Evolutionary conservation across 2,113 vertebrate genomes (phyloP).

Genomic region (Thunnus maccoyii): DNA sequence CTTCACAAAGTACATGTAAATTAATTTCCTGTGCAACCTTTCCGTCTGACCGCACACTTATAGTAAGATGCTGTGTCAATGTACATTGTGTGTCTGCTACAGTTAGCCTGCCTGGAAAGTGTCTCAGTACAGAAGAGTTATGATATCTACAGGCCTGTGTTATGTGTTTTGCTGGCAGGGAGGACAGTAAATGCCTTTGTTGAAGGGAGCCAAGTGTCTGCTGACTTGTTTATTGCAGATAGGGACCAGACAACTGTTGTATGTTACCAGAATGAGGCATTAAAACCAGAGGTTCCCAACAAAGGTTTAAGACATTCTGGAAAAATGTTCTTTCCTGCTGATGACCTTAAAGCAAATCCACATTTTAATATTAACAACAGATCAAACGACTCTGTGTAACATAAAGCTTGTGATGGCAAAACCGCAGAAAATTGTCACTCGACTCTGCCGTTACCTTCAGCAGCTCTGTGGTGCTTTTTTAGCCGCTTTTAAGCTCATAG

Average conservation of each 20-base stretch:
- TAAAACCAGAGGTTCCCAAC: not conserved
- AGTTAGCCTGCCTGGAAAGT: not conserved
- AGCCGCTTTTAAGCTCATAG: not conserved
- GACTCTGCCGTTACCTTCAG: not conserved
- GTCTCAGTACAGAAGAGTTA: not conserved
- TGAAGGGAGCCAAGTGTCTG: conserved; percentile 4
- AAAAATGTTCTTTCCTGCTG: not conserved
- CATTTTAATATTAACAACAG: not conserved
- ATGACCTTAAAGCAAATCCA: not conserved
- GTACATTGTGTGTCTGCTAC: not conserved
- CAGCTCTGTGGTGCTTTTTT: not conserved
- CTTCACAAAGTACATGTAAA: not conserved
- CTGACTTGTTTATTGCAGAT: conserved; percentile 21
- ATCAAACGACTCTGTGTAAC: not conserved
- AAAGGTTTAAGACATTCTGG: too few relatives aligned
- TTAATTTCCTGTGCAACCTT: not conserved
- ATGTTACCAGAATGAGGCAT: not conserved
- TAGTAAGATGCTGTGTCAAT: not conserved
- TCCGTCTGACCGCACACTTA: not conserved
- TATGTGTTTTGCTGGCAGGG: not conserved
- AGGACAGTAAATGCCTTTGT: conserved; percentile 17
- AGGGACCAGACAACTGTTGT: not conserved
- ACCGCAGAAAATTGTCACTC: not conserved
- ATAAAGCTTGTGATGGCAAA: not conserved
- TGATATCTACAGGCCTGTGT: not conserved